Percentiles rank a stretch among this genome's conserved stretches.
phyloP scores from a whole-genome alignment of 2,113 vertebrate genomes.

The Dipodomys merriami region DNA sequence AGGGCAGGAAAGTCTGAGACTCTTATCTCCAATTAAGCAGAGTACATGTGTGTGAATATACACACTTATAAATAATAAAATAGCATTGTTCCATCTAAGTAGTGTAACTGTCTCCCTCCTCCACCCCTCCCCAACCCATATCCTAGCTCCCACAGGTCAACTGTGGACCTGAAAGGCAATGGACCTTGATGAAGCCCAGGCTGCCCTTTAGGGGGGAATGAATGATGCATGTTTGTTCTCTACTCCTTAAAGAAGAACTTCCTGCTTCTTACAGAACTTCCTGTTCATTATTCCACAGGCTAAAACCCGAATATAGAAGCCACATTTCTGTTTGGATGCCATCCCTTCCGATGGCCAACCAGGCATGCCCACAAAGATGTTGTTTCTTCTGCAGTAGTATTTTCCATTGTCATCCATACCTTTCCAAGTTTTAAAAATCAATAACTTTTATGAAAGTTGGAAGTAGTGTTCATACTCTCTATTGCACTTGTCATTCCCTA shows the following conservation, averaged over 20 bases:
- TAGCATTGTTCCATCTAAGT: not conserved
- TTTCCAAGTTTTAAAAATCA: conserved; percentile 36
- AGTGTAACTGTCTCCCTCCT: not conserved
- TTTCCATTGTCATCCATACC: conserved; percentile 18
- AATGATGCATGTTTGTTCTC: not conserved
- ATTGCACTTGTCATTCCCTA: not conserved
- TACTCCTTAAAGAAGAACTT: not conserved
- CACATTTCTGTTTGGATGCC: not conserved
- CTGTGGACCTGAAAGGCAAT: not conserved
- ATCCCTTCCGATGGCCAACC: not conserved
- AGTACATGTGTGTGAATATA: too few species aligned
- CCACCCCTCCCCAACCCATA: too few species aligned
- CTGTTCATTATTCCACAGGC: conserved; percentile 59
- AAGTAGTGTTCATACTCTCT: not conserved
- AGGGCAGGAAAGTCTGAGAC: too few species aligned
- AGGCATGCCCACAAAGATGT: not conserved
- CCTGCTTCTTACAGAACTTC: not conserved
- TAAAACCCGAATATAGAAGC: conserved; percentile 53
- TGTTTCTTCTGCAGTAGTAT: not conserved
- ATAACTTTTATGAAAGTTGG: not conserved
- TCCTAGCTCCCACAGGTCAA: not conserved
- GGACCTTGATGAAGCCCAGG: not conserved
- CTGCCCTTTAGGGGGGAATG: not conserved
- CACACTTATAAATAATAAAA: not conserved
- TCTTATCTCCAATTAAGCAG: too few species aligned